Evolutionary conservation across 1,140 invertebrate genomes (phyloP), one percentile per base, ranked within the genome.

Genomic region (Papilio dardanus): DNA sequence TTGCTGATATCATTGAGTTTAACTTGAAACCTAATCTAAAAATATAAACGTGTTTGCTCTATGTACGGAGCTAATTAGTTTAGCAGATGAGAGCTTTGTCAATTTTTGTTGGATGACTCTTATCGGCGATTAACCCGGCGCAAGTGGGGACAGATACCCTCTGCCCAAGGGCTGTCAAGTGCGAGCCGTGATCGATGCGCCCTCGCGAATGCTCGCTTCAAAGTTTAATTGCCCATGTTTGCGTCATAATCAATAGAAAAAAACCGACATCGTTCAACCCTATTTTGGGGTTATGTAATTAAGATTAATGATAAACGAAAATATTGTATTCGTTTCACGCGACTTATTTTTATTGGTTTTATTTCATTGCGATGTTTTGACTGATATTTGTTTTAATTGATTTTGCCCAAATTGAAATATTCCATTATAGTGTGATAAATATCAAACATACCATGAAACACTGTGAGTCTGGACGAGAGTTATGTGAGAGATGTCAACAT

Each of bases 161-260:
- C 76, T 74, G 68, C 66, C 50, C 62, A 68, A 81, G 76, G 74
- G 74, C 81, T 82, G 79, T 82, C 81, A 19, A 74, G 74, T 50
- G 69, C 35, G 42, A n/a, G 50, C 40, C 62, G 77, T 82, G 81
- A 82, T 80, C 65, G 79, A 82, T 82, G 75, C 42, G 65, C 77
- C 74, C 42, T 71, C 46, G 46, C 77, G 50, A 74, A 80, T 79
- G 76, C 77, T 75, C 78, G 66, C 65, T 71, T 77, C 66, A 75
- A 66, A 42, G 74, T 74, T 78, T 80, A 78, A 80, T 80, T 82
- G 78, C 54, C 35, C 73, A 40, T 78, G 77, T 78, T 76, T 75
- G 42, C 28, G 16, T 46, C 12, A 71, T 28, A 71, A 46, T 71
- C 68, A 40, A 71, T 71, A 46, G 68, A 71, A 50, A 71, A 37